phyloP scores from a whole-genome alignment of 37 sponge, comb jelly and placozoan genomes.

The Aplysina aerophoba region DNA sequence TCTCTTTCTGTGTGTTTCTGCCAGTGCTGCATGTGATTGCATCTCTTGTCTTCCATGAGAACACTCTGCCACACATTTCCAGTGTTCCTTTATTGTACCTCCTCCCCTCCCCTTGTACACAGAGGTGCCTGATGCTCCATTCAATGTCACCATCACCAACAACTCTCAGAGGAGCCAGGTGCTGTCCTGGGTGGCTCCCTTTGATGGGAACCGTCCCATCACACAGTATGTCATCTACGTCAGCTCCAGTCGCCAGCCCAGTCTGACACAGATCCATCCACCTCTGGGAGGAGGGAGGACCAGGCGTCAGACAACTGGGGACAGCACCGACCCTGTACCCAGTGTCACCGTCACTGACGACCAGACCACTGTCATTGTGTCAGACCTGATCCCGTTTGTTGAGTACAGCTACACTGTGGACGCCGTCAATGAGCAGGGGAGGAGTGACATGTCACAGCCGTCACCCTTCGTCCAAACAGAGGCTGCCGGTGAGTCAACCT shows the following conservation, averaged over 20 bases:
- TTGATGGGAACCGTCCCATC: constrained; percentile 68
- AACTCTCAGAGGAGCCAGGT: constrained; percentile 33
- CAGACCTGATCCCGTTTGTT: constrained; percentile 54
- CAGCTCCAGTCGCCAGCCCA: not conserved
- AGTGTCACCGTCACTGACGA: constrained; percentile 30
- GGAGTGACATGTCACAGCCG: constrained; percentile 34
- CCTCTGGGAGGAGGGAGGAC: not conserved
- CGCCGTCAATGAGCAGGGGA: constrained; percentile 59
- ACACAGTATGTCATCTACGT: constrained; percentile 31
- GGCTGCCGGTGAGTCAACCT: constrained; percentile 58
- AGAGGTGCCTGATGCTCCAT: constrained; percentile 72
- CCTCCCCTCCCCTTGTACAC: not conserved
- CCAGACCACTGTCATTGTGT: constrained; percentile 36
- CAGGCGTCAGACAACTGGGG: too few relatives aligned
- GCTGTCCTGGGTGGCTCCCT: constrained; percentile 54
- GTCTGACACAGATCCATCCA: not conserved
- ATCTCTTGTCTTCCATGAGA: too few relatives aligned
- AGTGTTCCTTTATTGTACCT: not conserved
- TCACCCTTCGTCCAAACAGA: constrained; percentile 42
- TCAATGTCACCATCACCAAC: constrained; percentile 1
- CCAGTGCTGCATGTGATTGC: too few relatives aligned
- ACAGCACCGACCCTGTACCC: not conserved
- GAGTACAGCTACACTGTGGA: constrained; percentile 54
- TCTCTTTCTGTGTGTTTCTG: too few relatives aligned
- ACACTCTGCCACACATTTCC: not conserved